Evolutionary conservation across 2,888 invertebrate species (phyloP).

Genomic region (Andricus quercusramuli): DNA sequence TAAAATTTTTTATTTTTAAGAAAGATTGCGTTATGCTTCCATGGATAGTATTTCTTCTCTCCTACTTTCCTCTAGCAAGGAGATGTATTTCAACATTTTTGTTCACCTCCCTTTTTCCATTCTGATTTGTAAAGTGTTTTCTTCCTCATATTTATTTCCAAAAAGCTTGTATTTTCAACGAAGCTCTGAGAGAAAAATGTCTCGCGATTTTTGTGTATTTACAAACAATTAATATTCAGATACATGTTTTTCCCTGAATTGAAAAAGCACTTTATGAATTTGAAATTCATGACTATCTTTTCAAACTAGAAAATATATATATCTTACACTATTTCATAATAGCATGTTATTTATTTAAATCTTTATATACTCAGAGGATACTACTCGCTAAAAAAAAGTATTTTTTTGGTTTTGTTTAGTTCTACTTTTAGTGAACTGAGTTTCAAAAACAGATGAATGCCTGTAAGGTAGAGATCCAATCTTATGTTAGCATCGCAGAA

Average conservation of each 20-base stretch:
- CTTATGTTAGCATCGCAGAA: slow-evolving; percentile 13
- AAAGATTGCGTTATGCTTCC: not conserved
- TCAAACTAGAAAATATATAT: too few species aligned
- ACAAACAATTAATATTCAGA: not conserved
- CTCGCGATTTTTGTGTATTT: not conserved
- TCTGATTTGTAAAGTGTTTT: not conserved
- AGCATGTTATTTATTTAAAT: not conserved
- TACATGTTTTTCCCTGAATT: not conserved
- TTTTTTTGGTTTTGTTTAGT: not conserved
- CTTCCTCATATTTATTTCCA: not conserved
- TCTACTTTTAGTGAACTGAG: slow-evolving; percentile 1
- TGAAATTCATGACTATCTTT: not conserved
- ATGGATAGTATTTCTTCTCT: not conserved
- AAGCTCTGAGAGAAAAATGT: not conserved
- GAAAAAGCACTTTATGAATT: not conserved
- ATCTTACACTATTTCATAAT: too few species aligned
- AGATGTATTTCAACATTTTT: not conserved
- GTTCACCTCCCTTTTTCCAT: not conserved
- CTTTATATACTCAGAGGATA: not conserved
- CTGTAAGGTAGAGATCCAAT: slow-evolving; percentile 23
- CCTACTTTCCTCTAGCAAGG: too few species aligned
- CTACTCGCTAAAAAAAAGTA: not conserved
- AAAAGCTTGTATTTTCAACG: not conserved
- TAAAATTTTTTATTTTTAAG: not conserved
- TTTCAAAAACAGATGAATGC: slow-evolving; percentile 23